Base-by-base conservation (phyloP, 2,113 vertebrate genomes). In the Empidonax alnorum region DNA sequence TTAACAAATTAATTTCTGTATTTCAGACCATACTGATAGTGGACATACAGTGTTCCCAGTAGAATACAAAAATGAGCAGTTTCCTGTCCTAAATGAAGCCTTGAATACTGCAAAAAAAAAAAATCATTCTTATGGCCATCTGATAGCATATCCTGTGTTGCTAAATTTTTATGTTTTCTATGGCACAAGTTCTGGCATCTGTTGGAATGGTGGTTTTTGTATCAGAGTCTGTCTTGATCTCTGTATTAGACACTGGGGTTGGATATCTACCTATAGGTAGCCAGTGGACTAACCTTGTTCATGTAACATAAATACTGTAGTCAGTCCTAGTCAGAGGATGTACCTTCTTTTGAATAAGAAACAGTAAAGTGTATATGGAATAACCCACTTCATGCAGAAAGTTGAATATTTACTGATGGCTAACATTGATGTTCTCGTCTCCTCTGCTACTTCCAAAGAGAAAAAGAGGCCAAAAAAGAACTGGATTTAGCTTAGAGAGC, bases 1-100 rank as follows among this genome's bases (percentile, higher is more conserved):
- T 90, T 91, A 95, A 93, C 73, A 96, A 95, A 93, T 91, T 85
- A 75, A 89, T 95, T 75, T 94, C 74, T 93, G 79, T 83, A 58
- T 92, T 96, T 92, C 73, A 94, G 77, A 25, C 61, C 61, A 53
- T 65, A 90, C 37, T 71, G 69, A 52, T 84, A 92, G 80, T 76
- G 76, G 83, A 68, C 79, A 81, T 86, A 90, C 37, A 67, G n/a
- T 5, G 2, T 66, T 88, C 46, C 78, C 50, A 87, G 46, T 15
- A 67, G 83, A 80, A 71, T 49, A 80, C 13, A 87, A 73, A 84
- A 94, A 84, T 53, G 10, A 75, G 39, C 25, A 49, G 49, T 74
- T 89, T 84, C 25, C 42, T 89, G 53, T 85, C 66, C 22, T 46
- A 65, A 62, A 63, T 56, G 35, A 91, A 91, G 44, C 25, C 31